A percentile compares a stretch with the other conserved stretches of the same genome.
phyloP scores from a whole-genome alignment of 2,113 vertebrate genomes.

The Pelusios castaneus region DNA sequence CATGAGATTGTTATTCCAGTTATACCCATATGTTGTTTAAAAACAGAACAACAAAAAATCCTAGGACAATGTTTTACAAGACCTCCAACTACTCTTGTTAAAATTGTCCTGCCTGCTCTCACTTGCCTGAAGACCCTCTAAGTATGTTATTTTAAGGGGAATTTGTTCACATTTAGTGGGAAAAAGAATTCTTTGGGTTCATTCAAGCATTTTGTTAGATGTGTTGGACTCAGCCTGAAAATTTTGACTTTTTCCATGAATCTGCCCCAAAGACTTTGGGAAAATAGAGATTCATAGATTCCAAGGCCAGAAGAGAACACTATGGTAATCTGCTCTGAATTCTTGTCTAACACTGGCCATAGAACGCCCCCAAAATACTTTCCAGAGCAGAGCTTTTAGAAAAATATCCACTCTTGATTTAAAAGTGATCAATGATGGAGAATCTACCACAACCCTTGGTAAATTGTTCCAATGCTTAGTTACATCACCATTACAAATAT shows the following conservation, averaged over 20 bases:
- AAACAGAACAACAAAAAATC: not conserved
- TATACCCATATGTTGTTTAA: not conserved
- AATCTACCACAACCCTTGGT: not conserved
- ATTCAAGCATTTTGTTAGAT: not conserved
- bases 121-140: not conserved
- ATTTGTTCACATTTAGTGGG: not conserved
- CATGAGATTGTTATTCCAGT: not conserved
- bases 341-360: too few relatives aligned
- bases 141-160: not conserved
- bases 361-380: too few relatives aligned
- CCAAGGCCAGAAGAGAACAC: not conserved
- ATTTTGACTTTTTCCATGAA: not conserved
- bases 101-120: not conserved
- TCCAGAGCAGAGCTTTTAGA: too few relatives aligned
- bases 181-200: not conserved
- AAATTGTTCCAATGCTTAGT: not conserved
- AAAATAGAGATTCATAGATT: not conserved
- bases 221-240: not conserved
- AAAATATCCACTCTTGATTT: too few relatives aligned
- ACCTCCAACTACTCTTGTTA: accelerated
- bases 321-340: not conserved
- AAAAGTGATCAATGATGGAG: not conserved
- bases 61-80: not conserved
- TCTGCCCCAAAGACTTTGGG: not conserved
- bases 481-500: not conserved